A percentile compares a stretch with the other conserved stretches of the same genome.
Evolutionary conservation across 2,888 invertebrate genomes (phyloP).

Genomic region (Amblyjoppa fuscipennis): DNA sequence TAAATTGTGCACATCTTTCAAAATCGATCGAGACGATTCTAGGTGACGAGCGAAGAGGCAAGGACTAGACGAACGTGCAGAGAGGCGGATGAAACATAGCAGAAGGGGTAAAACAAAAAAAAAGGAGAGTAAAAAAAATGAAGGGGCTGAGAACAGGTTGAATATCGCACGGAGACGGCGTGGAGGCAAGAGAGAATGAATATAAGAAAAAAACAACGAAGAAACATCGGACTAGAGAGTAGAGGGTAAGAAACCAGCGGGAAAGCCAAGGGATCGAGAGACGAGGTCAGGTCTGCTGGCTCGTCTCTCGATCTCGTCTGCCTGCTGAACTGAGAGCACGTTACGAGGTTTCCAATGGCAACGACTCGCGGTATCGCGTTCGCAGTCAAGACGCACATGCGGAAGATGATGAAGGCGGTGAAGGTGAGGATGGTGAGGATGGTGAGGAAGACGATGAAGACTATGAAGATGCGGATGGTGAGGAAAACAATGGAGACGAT

Average conservation of each 20-base stretch:
- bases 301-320: neutral
- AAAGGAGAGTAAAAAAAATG: slow-evolving; percentile 31
- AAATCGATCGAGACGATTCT: neutral
- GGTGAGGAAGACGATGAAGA: too few species aligned
- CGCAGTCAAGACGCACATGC: neutral
- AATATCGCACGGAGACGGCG: slow-evolving; percentile 40
- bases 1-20: too few species aligned
- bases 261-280: slow-evolving; percentile 16
- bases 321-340: neutral
- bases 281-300: slow-evolving; percentile 56
- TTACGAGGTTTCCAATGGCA: neutral
- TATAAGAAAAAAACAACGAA: slow-evolving; percentile 37
- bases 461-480: too few species aligned
- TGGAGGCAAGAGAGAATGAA: slow-evolving; percentile 42
- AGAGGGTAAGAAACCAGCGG: slow-evolving; percentile 42
- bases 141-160: slow-evolving; percentile 55
- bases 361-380: slow-evolving; percentile 7
- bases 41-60: neutral
- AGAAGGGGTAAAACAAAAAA: slow-evolving; percentile 19
- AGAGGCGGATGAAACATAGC: slow-evolving; percentile 40
- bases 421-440: too few species aligned
- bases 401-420: slow-evolving; percentile 7
- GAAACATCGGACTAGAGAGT: slow-evolving; percentile 42
- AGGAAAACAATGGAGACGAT: too few species aligned
- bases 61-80: slow-evolving; percentile 28